A percentile compares a stretch with the other conserved stretches of the same genome.
Evolutionary conservation across 2,797 vertebrate genomes (phyloP).

Genomic region (Sebastes trivittatus): DNA sequence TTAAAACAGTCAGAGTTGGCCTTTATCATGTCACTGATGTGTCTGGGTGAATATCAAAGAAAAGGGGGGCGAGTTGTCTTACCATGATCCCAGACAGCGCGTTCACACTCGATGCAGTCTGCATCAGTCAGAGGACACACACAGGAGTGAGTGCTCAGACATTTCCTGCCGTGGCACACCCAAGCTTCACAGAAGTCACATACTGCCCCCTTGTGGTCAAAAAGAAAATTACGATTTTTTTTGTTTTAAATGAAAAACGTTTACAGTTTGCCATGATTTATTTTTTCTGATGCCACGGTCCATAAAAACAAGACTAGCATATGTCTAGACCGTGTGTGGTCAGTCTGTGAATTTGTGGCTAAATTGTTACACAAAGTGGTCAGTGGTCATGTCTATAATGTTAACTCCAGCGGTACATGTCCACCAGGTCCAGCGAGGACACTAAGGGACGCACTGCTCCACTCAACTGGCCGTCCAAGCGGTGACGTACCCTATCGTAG

Average conservation of each 20-base stretch:
- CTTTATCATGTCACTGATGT: neutral
- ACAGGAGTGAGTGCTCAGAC: constrained; percentile 94
- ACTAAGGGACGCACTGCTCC: no score
- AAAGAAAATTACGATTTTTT: neutral
- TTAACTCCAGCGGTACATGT: no score
- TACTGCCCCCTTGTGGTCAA: constrained; percentile 86
- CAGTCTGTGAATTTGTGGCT: no score
- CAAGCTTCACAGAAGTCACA: constrained; percentile 99
- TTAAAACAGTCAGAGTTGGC: neutral
- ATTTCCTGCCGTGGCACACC: constrained; percentile 97
- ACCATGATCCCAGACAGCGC: constrained; percentile 97
- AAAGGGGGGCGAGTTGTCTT: constrained; percentile 10
- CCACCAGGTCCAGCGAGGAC: no score
- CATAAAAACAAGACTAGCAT: neutral
- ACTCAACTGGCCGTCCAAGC: no score
- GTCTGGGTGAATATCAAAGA: neutral
- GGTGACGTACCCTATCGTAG: no score
- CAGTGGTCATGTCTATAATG: no score
- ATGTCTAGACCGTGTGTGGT: no score
- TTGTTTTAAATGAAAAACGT: no score
- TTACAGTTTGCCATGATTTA: neutral
- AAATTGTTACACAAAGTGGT: no score
- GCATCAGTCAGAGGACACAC: constrained; percentile 91
- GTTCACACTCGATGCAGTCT: constrained; percentile 95
- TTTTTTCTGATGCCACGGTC: neutral